Evolutionary conservation across 2,113 vertebrate genomes (phyloP), one percentile per base, ranked within the genome.

Genomic region (Oncorhynchus kisutch): DNA sequence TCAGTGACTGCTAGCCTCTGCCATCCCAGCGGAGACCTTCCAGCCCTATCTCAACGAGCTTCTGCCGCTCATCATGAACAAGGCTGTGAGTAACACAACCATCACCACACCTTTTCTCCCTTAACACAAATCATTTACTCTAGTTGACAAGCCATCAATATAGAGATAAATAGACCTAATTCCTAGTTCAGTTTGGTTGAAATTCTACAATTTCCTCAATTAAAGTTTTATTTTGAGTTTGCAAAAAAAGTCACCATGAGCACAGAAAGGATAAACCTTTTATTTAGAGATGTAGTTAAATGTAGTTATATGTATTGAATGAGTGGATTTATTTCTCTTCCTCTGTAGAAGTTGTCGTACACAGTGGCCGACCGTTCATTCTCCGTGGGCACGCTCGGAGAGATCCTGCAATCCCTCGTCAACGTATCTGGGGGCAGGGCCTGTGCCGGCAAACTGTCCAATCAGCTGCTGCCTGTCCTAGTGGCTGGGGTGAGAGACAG

Each of bases 331-430:
- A 34, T 48, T 65, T 7, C 34, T 64, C 48, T n/a, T 68, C 20
- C 14, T 73, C 18, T 18, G 14, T 78, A 97, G 96, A 97, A 97
- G 73, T 88, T 94, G 7, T 89, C 91, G 1, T 95, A 94, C 78
- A 92, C 94, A 0, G 91, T 92, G 73, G 94, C 96, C 0, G 96
- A 97, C 54, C 94, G 95, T 24, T 97, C 96, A 64, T 97, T 97
- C 78, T 95, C 94, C 0, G 73, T 95, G 45, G 96, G 96, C 0
- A 95, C 92, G 0, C 89, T 97, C 5, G 94, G 94, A 0, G 96
- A 97, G 81, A 88, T 92, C 16, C 85, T 97, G 67, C 92, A 94
- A 49, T 89, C 94, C 5, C 85, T 97, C 3, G 93, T 82, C 27
- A 67, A 45, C 0, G 89, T 85, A 5, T 3, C 87, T 0, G 92